Percentiles rank a stretch among this genome's conserved stretches.
These are phyloP conservation scores for Halcyon senegalensis DNA, from an alignment of 2,113 vertebrate genomes.

Conservation along the genomic window DNA sequence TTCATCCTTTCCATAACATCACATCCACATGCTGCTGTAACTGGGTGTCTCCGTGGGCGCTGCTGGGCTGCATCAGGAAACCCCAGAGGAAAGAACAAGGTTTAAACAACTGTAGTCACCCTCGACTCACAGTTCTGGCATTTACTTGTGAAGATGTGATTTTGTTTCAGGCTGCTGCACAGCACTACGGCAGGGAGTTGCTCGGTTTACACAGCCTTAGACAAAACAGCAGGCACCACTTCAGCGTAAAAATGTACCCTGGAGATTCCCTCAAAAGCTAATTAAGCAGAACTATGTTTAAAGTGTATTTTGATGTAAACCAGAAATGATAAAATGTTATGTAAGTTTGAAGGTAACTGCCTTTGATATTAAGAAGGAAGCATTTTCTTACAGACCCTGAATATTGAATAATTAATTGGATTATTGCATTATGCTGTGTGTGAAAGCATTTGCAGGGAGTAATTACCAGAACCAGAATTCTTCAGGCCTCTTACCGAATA, in stretches of 20 bases:
- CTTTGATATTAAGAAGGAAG: background rate
- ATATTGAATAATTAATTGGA: background rate
- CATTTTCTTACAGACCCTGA: background rate
- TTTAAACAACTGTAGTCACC: background rate
- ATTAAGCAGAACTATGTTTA: accelerated
- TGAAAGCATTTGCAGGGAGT: background rate
- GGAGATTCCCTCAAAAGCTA: background rate
- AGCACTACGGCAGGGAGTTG: background rate
- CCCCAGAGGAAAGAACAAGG: background rate
- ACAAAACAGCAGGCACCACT: background rate
- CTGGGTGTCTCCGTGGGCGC: accelerated
- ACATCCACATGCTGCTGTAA: accelerated
- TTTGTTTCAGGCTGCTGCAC: background rate
- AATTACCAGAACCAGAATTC: background rate
- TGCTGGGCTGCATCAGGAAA: background rate
- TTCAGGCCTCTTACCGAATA: background rate
- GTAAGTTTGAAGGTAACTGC: background rate
- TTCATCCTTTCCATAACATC: background rate
- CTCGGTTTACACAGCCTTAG: background rate
- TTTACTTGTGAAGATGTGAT: background rate
- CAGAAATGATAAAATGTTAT: background rate
- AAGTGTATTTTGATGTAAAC: background rate
- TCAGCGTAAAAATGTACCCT: background rate
- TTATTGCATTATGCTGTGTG: background rate
- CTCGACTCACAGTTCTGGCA: background rate